These are phyloP conservation scores for Chascanopsetta lugubris DNA, from an alignment of 2,113 vertebrate species.

Conservation along the genomic window DNA sequence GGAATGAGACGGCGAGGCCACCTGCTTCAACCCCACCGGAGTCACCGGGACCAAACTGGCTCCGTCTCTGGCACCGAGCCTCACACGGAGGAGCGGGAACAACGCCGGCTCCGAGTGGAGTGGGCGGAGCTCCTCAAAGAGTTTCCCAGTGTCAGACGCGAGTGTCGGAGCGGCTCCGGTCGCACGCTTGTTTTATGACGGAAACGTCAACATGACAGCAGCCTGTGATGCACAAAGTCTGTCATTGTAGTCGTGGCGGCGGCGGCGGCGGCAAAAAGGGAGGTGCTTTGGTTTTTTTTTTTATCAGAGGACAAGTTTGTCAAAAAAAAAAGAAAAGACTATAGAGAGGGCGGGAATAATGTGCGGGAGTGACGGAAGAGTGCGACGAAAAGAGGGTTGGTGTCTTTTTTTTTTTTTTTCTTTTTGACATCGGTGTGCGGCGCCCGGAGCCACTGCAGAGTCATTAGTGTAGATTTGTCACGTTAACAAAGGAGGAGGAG, in stretches of 20 bases:
- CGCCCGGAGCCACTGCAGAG: constrained; percentile 67
- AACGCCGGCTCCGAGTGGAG: constrained; percentile 15
- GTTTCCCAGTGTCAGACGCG: constrained; percentile 44
- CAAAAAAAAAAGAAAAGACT: constrained; percentile 55
- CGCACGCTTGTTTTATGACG: constrained; percentile 52
- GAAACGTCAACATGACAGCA: constrained; percentile 67
- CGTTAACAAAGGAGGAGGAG: constrained; percentile 78
- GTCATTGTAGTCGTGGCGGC: constrained; percentile 45
- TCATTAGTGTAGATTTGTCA: constrained; percentile 82
- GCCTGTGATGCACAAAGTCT: constrained; percentile 70
- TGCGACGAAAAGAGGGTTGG: constrained; percentile 46
- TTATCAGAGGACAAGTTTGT: constrained; percentile 63
- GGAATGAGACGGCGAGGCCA: neutral
- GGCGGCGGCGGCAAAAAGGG: neutral
- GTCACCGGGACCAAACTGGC: constrained; percentile 14
- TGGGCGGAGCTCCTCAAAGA: constrained; percentile 33
- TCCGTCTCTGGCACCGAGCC: neutral
- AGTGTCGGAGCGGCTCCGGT: constrained; percentile 45
- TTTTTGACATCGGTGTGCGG: constrained; percentile 31
- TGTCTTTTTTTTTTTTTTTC: too few species aligned
- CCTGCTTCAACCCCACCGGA: constrained; percentile 10
- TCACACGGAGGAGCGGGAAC: neutral
- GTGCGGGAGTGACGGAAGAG: constrained; percentile 64
- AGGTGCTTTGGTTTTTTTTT: neutral
- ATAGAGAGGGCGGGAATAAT: constrained; percentile 65